Conservation (phyloP, 1,140 invertebrate species). For the Dendroctonus ponderosae region DNA sequence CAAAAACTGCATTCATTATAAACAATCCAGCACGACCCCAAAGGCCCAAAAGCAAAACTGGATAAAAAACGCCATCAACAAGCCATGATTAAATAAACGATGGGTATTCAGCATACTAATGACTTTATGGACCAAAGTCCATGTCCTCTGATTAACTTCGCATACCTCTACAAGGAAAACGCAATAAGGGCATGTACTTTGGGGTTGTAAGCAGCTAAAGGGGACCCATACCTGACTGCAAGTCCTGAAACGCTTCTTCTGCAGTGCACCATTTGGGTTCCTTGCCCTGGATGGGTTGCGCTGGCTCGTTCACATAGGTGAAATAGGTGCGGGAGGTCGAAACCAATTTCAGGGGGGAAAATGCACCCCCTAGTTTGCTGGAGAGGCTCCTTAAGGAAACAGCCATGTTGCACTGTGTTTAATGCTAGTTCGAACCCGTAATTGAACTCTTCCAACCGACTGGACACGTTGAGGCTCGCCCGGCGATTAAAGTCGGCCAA, state of each 20-base stretch:
- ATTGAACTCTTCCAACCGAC: not conserved
- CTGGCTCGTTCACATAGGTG: slow-evolving; percentile 55
- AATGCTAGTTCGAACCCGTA: not conserved
- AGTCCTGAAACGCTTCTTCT: slow-evolving; percentile 51
- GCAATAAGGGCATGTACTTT: too few species aligned
- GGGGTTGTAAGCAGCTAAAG: too few species aligned
- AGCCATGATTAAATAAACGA: too few species aligned
- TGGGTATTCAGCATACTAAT: too few species aligned
- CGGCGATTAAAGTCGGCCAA: slow-evolving; percentile 10
- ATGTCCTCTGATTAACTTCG: too few species aligned
- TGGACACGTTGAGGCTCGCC: not conserved
- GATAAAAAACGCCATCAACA: too few species aligned
- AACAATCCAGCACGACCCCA: too few species aligned
- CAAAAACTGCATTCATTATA: too few species aligned
- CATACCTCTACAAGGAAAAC: too few species aligned
- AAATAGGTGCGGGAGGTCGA: slow-evolving; percentile 51
- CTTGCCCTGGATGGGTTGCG: slow-evolving; percentile 48
- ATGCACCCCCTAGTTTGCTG: slow-evolving; percentile 10
- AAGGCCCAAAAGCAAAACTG: too few species aligned
- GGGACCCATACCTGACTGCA: slow-evolving; percentile 51
- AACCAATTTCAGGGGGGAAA: slow-evolving; percentile 16
- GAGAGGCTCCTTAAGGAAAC: slow-evolving; percentile 20
- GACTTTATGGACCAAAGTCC: too few species aligned
- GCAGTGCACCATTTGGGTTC: slow-evolving; percentile 52
- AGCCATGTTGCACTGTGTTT: slow-evolving; percentile 15